Conservation (phyloP, 2,113 vertebrate species). For the Eptatretus burgeri region DNA sequence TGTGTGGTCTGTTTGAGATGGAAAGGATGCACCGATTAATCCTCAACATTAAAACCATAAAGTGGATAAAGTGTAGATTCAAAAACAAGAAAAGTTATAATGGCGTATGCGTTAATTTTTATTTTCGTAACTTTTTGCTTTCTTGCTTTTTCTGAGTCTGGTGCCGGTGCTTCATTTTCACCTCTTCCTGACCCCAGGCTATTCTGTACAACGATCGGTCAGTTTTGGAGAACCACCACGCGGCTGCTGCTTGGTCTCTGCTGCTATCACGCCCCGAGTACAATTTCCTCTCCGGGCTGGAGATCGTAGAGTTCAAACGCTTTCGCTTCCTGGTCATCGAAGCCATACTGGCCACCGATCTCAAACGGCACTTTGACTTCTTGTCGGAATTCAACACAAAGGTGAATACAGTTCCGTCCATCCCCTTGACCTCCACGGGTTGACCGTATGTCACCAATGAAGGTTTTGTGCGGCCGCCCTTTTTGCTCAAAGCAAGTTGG, state of each 20-base stretch:
- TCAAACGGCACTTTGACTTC: conserved; percentile 97
- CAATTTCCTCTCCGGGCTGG: conserved; percentile 66
- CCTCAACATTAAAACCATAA: neutral
- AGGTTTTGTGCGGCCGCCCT: too few relatives aligned
- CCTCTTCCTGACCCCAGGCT: conserved; percentile 20
- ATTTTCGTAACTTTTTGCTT: too few relatives aligned
- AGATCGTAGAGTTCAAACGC: conserved; percentile 84
- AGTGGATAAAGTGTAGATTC: neutral
- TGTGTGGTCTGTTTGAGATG: too few relatives aligned
- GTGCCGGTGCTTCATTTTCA: too few relatives aligned
- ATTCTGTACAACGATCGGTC: conserved; percentile 93
- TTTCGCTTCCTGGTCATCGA: conserved; percentile 95
- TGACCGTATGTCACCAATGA: too few relatives aligned
- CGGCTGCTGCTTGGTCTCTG: conserved; percentile 82
- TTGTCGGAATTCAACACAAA: conserved; percentile 80
- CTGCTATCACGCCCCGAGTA: conserved; percentile 78
- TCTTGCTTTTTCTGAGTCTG: too few relatives aligned
- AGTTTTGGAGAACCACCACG: conserved; percentile 81
- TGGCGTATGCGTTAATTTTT: too few relatives aligned
- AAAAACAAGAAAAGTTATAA: neutral
- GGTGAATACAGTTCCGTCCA: conserved; percentile 18
- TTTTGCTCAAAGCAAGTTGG: too few relatives aligned
- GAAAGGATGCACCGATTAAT: too few relatives aligned
- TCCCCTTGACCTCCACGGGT: neutral
- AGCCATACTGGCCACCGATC: conserved; percentile 79